These are phyloP conservation scores for Anthophora plumipes DNA, from an alignment of 2,888 invertebrate genomes.

Conservation along the genomic window DNA sequence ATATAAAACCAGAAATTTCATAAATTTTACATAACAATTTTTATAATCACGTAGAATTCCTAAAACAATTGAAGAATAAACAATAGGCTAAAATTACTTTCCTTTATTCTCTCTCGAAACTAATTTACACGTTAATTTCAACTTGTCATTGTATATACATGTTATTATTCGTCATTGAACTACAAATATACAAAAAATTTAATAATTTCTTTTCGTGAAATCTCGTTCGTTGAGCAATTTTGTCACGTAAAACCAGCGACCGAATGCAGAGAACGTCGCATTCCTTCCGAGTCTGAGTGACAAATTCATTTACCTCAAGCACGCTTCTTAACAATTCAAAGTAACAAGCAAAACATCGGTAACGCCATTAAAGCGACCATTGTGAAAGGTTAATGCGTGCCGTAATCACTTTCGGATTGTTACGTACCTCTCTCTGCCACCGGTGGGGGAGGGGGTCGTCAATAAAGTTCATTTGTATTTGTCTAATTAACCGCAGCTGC, in stretches of 20 bases:
- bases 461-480: constrained; percentile 68
- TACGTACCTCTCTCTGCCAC: constrained; percentile 31
- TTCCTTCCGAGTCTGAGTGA: constrained; percentile 30
- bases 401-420: constrained; percentile 69
- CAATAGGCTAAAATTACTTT: no score
- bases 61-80: no score
- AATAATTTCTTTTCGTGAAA: no score
- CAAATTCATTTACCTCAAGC: constrained; percentile 58
- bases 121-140: no score
- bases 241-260: not conserved
- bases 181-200: no score
- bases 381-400: constrained; percentile 69
- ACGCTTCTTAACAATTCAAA: constrained; percentile 51
- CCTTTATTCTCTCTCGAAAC: no score
- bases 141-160: no score
- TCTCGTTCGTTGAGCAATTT: not conserved
- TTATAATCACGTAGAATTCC: no score
- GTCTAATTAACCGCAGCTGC: constrained; percentile 66
- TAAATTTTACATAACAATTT: no score
- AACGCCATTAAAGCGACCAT: constrained; percentile 68
- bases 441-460: constrained; percentile 24
- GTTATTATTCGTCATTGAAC: no score
- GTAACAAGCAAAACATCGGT: constrained; percentile 64
- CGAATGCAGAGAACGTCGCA: constrained; percentile 8
- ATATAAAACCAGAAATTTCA: no score